phyloP scores from a whole-genome alignment of 2,888 invertebrate genomes.

The Caenorhabditis japonica region DNA sequence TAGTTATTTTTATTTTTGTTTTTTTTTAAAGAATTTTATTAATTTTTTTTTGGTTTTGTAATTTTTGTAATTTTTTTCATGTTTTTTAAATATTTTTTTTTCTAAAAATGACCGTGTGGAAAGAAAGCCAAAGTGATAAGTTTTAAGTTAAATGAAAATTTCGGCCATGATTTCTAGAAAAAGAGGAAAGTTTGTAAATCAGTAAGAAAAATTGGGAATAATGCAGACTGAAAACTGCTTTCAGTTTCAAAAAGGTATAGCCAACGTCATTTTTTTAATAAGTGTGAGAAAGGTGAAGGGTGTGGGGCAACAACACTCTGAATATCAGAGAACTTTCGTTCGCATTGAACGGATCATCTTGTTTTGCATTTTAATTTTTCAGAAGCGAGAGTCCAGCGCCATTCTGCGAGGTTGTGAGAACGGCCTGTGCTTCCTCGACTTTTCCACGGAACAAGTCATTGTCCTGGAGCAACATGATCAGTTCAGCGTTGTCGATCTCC shows the following conservation, averaged over 20 bases:
- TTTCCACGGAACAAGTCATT: constrained; percentile 69
- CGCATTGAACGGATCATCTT: too few relatives aligned
- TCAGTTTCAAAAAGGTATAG: constrained; percentile 45
- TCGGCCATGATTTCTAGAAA: neutral
- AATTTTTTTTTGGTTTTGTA: neutral
- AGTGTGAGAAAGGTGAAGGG: neutral
- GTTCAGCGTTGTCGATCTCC: constrained; percentile 73
- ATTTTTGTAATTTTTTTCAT: constrained; percentile 9
- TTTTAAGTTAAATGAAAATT: too few relatives aligned
- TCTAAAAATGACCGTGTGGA: neutral
- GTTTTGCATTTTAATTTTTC: too few relatives aligned
- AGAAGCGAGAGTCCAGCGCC: neutral
- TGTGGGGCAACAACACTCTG: constrained; percentile 3
- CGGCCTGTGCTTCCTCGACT: constrained; percentile 47
- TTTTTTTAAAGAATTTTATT: constrained; percentile 2
- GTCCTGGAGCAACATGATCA: constrained; percentile 74
- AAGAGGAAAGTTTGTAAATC: neutral
- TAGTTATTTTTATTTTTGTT: constrained; percentile 18
- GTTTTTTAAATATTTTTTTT: constrained; percentile 23
- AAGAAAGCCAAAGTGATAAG: neutral
- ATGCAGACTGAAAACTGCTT: constrained; percentile 42
- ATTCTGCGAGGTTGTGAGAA: constrained; percentile 20
- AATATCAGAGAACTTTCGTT: constrained; percentile 31
- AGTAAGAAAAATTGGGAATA: constrained; percentile 39
- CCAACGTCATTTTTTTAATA: constrained; percentile 15